Evolutionary conservation across 1,140 invertebrate genomes (phyloP).

Genomic region (Hirudo medicinalis): DNA sequence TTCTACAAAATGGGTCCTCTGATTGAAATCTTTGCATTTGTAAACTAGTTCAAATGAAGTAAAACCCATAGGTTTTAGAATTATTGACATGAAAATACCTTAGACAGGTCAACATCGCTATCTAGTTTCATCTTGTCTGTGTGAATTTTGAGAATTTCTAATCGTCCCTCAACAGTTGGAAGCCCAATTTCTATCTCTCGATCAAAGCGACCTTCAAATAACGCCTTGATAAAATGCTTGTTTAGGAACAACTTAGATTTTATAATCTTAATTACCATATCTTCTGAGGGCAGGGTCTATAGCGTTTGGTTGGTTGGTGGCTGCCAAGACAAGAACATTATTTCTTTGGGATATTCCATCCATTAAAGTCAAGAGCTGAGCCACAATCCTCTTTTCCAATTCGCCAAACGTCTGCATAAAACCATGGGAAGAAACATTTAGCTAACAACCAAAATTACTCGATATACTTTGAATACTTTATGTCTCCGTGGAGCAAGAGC

Average conservation of each 20-base stretch:
- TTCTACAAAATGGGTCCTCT: too few species aligned
- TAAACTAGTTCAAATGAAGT: too few species aligned
- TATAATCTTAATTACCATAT: conserved; percentile 23
- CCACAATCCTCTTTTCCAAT: conserved; percentile 1
- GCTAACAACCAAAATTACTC: background rate
- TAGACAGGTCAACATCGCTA: conserved; percentile 94
- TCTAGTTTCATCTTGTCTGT: conserved; percentile 99
- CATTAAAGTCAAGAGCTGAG: conserved; percentile 9
- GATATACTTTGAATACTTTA: conserved; percentile 51
- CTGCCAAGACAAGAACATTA: conserved; percentile 29
- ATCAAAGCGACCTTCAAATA: conserved; percentile 61
- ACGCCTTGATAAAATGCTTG: background rate
- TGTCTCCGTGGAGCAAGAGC: conserved; percentile 98
- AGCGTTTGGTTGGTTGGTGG: conserved; percentile 31
- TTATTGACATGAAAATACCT: background rate
- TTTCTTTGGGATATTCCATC: conserved; percentile 5
- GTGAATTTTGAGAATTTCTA: conserved; percentile 94
- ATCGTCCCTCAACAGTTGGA: conserved; percentile 87
- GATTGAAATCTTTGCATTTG: too few species aligned
- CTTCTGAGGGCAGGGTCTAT: conserved; percentile 32
- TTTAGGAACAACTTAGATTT: background rate
- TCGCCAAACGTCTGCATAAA: background rate
- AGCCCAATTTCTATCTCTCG: conserved; percentile 98
- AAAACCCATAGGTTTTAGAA: too few species aligned
- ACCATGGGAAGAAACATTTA: background rate